A percentile compares a stretch with the other conserved stretches of the same genome.
Conservation (phyloP, 2,888 invertebrate genomes). For the Crematogaster levior region DNA sequence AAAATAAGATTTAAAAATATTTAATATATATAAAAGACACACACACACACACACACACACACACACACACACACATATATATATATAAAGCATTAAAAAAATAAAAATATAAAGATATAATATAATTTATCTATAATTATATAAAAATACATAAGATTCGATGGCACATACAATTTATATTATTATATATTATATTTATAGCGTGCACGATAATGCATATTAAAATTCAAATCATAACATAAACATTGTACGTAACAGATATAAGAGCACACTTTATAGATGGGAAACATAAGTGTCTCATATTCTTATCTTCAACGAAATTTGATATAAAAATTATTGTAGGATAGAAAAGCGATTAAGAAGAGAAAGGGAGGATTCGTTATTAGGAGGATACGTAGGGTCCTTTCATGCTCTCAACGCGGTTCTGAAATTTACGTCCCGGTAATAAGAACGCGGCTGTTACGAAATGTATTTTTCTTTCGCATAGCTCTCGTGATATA, state of each 20-base stretch:
- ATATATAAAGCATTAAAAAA: too few relatives aligned
- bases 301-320: background rate
- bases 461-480: conserved; percentile 48
- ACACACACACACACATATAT: too few relatives aligned
- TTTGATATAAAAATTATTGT: background rate
- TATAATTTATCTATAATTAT: too few relatives aligned
- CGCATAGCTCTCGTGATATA: conserved; percentile 34
- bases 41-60: too few relatives aligned
- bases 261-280: background rate
- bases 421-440: conserved; percentile 22
- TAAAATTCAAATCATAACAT: background rate
- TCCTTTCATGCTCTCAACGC: background rate
- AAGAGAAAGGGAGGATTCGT: background rate
- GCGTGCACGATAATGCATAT: background rate
- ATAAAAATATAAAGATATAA: background rate
- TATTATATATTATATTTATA: too few relatives aligned
- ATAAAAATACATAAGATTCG: background rate
- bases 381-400: background rate
- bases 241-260: background rate
- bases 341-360: background rate
- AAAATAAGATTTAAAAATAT: too few relatives aligned
- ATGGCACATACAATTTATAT: background rate
- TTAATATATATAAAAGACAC: too few relatives aligned
- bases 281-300: background rate
- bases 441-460: conserved; percentile 48